Evolutionary conservation across 2,113 vertebrate genomes (phyloP), one percentile per base, ranked within the genome.

Genomic region (Ardeotis arabs): DNA sequence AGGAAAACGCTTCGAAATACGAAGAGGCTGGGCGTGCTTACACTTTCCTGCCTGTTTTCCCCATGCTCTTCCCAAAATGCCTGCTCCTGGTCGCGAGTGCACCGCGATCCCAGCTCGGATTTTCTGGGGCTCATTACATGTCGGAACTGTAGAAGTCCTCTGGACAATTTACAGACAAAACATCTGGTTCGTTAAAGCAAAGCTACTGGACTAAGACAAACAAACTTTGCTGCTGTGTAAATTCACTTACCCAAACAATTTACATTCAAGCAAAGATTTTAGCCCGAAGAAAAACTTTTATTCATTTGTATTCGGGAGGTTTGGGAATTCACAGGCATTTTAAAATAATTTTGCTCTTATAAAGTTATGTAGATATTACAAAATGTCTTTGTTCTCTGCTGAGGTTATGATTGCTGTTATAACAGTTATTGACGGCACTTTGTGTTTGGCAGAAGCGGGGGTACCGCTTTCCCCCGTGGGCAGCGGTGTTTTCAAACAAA

Each of bases 171-270:
- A 96, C 98, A 97, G 97, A 91, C 95, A 95, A 96, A 97, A 97
- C 97, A 98, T 97, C 98, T 98, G 98, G 96, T 97, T 98, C 97
- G 86, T 97, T 98, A 97, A 96, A 97, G 97, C 86, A 97, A 97
- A 97, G 96, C 96, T 96, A 97, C 97, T 89, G 95, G 96, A 92
- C 96, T 94, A 97, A 97, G 90, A 97, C 97, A 98, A 98, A 98
- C 97, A 98, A 98, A 98, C 97, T 97, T 98, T 84, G 59, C 96
- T 94, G 95, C 97, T 96, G 91, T 96, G 92, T 89, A 96, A 97
- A 97, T 95, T 97, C 91, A 93, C 92, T 98, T 97, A 96, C 84
- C 94, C 93, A 97, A 98, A 97, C 97, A 98, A 89, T 97, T 97
- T 96, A 94, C 94, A 85, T 78, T 95, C 86, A 84, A 95, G 95